Evolutionary conservation across 2,888 invertebrate genomes (phyloP).

Genomic region (Drosophila eohydei): DNA sequence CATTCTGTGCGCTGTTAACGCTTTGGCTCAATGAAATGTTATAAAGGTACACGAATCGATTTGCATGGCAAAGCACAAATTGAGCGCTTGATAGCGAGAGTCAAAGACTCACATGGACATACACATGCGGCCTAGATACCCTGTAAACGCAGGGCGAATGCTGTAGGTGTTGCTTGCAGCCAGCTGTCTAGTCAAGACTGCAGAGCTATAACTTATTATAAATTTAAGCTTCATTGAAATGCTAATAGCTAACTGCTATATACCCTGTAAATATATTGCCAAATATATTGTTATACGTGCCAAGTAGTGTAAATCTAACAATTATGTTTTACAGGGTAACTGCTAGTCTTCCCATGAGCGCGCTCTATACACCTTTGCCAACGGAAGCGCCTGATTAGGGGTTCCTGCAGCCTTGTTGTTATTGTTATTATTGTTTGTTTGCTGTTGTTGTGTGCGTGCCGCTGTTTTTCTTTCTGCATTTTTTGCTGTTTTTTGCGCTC

Average conservation of each 20-base stretch:
- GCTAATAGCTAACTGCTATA: not conserved
- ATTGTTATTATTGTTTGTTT: constrained; percentile 14
- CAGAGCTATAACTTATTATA: not conserved
- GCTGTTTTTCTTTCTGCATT: constrained; percentile 11
- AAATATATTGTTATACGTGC: not conserved
- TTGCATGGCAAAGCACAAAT: constrained; percentile 66
- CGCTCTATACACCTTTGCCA: constrained; percentile 14
- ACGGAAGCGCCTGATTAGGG: constrained; percentile 71
- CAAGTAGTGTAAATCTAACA: not conserved
- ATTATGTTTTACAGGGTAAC: not conserved
- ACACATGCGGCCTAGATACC: not conserved
- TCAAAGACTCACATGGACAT: constrained; percentile 28
- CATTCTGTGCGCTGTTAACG: constrained; percentile 8
- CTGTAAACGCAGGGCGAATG: not conserved
- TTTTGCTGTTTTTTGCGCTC: constrained; percentile 16
- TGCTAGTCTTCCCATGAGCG: not conserved
- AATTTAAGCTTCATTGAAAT: not conserved
- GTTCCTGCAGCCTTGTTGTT: constrained; percentile 42
- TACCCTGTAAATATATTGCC: not conserved
- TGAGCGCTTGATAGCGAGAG: constrained; percentile 5
- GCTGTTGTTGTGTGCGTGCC: constrained; percentile 27
- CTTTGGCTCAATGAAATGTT: constrained; percentile 23
- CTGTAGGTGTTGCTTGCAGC: not conserved
- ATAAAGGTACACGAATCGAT: constrained; percentile 46
- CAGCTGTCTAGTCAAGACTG: not conserved